These are phyloP conservation scores for Popillia japonica DNA, from an alignment of 1,140 invertebrate genomes.

Conservation along the genomic window DNA sequence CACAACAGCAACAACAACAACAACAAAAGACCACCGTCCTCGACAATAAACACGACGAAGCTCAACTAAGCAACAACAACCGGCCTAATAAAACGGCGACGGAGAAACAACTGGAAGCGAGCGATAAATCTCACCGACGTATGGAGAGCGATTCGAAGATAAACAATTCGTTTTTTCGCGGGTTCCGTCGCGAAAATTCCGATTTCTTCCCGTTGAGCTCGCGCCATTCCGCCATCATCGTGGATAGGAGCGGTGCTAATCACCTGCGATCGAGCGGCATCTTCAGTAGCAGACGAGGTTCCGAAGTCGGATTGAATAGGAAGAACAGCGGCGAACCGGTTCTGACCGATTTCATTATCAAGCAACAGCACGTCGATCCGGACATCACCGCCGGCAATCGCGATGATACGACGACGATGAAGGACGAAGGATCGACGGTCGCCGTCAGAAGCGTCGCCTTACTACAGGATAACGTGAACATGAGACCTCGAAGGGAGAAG, in stretches of 20 bases:
- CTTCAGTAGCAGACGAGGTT: conserved; percentile 71
- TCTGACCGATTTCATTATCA: conserved; percentile 71
- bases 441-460: conserved; percentile 55
- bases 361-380: conserved; percentile 64
- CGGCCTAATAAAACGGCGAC: background rate
- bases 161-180: conserved; percentile 72
- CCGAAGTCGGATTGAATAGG: conserved; percentile 64
- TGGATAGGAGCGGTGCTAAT: conserved; percentile 61
- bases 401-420: too few species aligned
- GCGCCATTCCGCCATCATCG: conserved; percentile 75
- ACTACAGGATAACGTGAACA: conserved; percentile 53
- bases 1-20: too few species aligned
- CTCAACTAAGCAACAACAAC: conserved; percentile 51
- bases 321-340: conserved; percentile 71
- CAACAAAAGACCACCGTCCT: too few species aligned
- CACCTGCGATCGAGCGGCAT: conserved; percentile 68
- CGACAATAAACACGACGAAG: conserved; percentile 61
- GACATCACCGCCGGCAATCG: too few species aligned
- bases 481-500: conserved; percentile 80
- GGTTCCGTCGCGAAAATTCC: conserved; percentile 82
- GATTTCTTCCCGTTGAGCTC: conserved; percentile 78
- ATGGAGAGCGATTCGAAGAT: conserved; percentile 76
- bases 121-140: conserved; percentile 63
- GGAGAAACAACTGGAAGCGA: conserved; percentile 54
- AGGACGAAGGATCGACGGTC: too few species aligned